phyloP scores from a whole-genome alignment of 2,797 vertebrate genomes.

The Xerus rutilus region DNA sequence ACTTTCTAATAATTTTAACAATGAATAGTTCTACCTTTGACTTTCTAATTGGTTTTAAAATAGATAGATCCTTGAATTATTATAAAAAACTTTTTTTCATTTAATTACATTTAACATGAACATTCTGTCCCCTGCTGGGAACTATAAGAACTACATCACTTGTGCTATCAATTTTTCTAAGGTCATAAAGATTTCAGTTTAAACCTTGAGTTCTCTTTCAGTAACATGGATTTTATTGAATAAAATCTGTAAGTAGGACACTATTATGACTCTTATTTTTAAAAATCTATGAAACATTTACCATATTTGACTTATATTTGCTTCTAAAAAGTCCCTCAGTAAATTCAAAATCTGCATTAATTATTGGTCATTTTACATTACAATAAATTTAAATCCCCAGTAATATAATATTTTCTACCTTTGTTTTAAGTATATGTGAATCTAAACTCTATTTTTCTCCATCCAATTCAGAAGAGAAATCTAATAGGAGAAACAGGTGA shows the following conservation, averaged over 20 bases:
- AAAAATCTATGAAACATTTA: neutral
- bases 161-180: conserved; percentile 1
- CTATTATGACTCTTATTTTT: neutral
- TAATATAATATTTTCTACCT: neutral
- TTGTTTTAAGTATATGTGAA: conserved; percentile 1
- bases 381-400: conserved; percentile 24
- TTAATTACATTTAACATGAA: conserved; percentile 80
- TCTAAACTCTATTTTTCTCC: neutral
- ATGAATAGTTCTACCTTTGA: conserved; percentile 3
- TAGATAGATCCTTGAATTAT: conserved; percentile 36
- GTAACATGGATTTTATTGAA: neutral
- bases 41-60: conserved; percentile 59
- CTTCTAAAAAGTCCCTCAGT: neutral
- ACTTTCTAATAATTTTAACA: conserved; percentile 44
- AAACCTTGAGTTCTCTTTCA: conserved; percentile 23
- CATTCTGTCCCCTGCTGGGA: conserved; percentile 89
- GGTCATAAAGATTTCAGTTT: neutral
- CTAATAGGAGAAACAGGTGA: neutral
- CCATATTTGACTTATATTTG: neutral
- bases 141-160: conserved; percentile 79
- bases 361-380: neutral
- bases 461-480: conserved; percentile 2
- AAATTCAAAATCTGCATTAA: neutral
- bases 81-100: neutral
- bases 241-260: neutral